Conservation (phyloP, 64 coral and sea anemone genomes). For the Acropora yongei region DNA sequence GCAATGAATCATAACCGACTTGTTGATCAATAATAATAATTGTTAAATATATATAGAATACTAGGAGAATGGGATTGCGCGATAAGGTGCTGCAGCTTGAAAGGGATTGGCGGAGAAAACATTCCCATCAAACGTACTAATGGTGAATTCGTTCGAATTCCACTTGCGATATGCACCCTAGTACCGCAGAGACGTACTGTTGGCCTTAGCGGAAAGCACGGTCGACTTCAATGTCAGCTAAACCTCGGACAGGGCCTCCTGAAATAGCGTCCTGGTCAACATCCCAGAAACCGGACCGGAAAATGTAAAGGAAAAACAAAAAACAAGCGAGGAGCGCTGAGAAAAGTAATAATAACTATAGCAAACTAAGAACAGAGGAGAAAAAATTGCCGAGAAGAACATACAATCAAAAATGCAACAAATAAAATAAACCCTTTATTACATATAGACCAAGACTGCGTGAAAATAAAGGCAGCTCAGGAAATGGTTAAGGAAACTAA, state of each 20-base stretch:
- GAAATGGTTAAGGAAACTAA: not conserved
- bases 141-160: constrained; percentile 11
- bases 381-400: too few species aligned
- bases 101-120: constrained; percentile 38
- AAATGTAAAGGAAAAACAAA: not conserved
- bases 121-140: not conserved
- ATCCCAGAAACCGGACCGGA: constrained; percentile 9
- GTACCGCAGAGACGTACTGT: constrained; percentile 18
- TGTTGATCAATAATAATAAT: too few species aligned
- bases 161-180: constrained; percentile 16
- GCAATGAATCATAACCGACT: too few species aligned
- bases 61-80: constrained; percentile 23
- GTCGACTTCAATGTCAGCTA: constrained; percentile 17
- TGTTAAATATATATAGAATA: not conserved
- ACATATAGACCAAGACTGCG: too few species aligned
- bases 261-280: not conserved
- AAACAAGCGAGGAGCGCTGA: not conserved
- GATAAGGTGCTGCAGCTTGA: constrained; percentile 46
- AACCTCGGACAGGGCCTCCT: not conserved
- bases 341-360: not conserved
- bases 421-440: too few species aligned
- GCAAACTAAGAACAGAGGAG: too few species aligned
- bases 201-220: constrained; percentile 8
- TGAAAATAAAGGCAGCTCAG: too few species aligned
- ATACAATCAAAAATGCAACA: too few species aligned